These are phyloP conservation scores for Akabosia matsudoensis DNA, from an alignment of 1,140 invertebrate species.

Conservation along the genomic window DNA sequence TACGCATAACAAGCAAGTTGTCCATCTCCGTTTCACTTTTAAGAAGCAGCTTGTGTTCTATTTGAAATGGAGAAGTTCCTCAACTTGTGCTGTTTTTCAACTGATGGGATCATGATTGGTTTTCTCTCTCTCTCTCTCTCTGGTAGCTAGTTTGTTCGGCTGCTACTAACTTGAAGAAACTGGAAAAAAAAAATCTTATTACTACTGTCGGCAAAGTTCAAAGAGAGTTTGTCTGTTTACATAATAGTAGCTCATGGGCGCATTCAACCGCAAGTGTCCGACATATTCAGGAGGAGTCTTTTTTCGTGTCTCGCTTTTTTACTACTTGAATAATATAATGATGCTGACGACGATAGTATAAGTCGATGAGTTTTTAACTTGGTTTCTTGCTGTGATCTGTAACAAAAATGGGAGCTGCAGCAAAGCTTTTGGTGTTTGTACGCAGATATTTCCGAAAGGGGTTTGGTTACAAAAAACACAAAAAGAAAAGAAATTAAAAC, in stretches of 20 bases:
- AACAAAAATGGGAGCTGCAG: conserved; percentile 1
- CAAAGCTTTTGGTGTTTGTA: too few species aligned
- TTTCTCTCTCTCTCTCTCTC: too few species aligned
- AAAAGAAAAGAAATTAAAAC: too few species aligned
- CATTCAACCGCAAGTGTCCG: conserved; percentile 41
- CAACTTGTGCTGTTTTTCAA: too few species aligned
- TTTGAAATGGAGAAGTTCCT: too few species aligned
- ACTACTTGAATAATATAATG: not conserved
- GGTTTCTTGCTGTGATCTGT: conserved; percentile 10
- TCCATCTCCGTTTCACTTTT: too few species aligned
- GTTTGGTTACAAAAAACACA: too few species aligned
- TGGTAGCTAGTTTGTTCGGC: not conserved
- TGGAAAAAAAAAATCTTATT: conserved; percentile 34
- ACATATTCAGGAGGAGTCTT: conserved; percentile 30
- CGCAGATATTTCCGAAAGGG: too few species aligned
- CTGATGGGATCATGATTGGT: not conserved
- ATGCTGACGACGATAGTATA: too few species aligned
- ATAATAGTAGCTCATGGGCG: conserved; percentile 40
- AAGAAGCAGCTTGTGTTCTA: too few species aligned
- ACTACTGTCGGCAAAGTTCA: conserved; percentile 38
- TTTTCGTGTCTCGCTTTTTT: not conserved
- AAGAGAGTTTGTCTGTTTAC: conserved; percentile 36
- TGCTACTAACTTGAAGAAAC: not conserved
- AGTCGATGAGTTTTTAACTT: not conserved
- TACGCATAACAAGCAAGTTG: too few species aligned